Base-by-base conservation (phyloP, 1,140 invertebrate species). In the Eriosoma lanigerum region DNA sequence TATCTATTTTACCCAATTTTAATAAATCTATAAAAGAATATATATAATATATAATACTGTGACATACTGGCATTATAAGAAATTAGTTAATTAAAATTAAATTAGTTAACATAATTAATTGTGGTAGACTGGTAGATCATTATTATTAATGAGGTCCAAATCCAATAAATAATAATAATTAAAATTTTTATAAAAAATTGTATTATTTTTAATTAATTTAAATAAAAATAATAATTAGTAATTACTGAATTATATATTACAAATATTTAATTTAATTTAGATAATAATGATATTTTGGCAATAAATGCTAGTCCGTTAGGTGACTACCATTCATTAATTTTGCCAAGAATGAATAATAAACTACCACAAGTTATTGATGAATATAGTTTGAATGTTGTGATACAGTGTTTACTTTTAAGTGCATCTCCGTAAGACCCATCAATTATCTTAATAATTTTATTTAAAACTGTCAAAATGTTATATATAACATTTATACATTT, bases 271-370 rank as follows among this genome's bases (percentile, higher is more conserved):
- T 72, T 50, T 52, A 4, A 50, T 52, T 56, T 75, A 75, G 64
- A n/a, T 29, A 26, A 17, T 58, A 64, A 81, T 62, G 78, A 83
- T 76, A 48, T 64, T 12, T 80, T 84, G 12, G 81, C 81, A 44
- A 88, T 92, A 46, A 94, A 94, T 87, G 88, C 90, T 4, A 93
- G 92, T 84, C 93, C 93, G 3, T 86, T 93, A 82, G 90, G 90
- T 82, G 87, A 86, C 82, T 88, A 90, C 52, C 91, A 93, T 85
- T 89, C 88, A 82, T 86, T 94, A 54, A 83, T 93, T 12, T 85
- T 92, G 50, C 90, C 91, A 12, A 86, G 89, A 82, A 83, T 91
- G 19, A 84, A 88, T 26, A 84, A 85, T 80, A 87, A 87, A 83
- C 84, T 88, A 72, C 90, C 92, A 32, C 93, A 94, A 86, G 83